Evolutionary conservation across 2,113 vertebrate species (phyloP).

Genomic region (Bungarus multicinctus): DNA sequence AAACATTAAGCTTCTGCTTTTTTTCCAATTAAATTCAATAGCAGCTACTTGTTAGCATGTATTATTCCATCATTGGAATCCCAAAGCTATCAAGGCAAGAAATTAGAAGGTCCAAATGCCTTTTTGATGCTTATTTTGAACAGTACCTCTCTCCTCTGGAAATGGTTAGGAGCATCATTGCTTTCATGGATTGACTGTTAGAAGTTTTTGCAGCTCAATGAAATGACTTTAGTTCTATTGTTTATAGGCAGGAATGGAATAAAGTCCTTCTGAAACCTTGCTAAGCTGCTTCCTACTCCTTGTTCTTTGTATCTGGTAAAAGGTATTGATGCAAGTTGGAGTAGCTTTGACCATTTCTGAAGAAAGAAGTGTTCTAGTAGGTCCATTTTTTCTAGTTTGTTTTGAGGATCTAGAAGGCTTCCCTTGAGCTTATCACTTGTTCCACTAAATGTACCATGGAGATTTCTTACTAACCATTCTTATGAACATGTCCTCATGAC

Average conservation of each 20-base stretch:
- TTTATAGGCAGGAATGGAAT: neutral
- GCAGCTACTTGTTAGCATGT: neutral
- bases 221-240: neutral
- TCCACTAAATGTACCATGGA: neutral
- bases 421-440: neutral
- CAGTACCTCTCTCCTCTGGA: neutral
- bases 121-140: neutral
- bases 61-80: neutral
- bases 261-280: neutral
- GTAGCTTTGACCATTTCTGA: neutral
- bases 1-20: neutral
- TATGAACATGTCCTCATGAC: neutral
- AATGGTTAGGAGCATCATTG: neutral
- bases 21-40: neutral
- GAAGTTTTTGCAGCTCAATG: neutral
- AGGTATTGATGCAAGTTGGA: neutral
- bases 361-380: neutral
- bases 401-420: neutral
- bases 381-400: neutral
- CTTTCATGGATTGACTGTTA: neutral
- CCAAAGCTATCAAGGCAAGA: neutral
- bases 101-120: neutral
- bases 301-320: neutral
- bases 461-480: neutral
- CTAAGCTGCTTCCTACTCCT: neutral